Percentiles rank a stretch among this genome's conserved stretches.
Evolutionary conservation across 1,140 invertebrate genomes (phyloP).

Genomic region (Drosophila chauvacae): DNA sequence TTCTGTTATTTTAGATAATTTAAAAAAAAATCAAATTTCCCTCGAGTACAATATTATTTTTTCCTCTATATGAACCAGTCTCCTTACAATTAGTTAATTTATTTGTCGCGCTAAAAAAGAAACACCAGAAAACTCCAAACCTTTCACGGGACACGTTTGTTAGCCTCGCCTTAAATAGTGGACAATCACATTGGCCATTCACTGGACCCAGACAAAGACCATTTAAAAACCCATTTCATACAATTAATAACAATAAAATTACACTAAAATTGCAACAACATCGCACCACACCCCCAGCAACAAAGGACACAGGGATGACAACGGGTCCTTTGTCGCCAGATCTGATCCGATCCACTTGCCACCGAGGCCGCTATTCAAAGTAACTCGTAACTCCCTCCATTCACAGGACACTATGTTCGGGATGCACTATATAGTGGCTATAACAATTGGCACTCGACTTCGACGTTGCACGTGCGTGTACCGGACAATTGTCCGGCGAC

Average conservation of each 20-base stretch:
- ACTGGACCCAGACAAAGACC: constrained; percentile 32
- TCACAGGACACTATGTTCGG: constrained; percentile 37
- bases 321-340: constrained; percentile 48
- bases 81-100: constrained; percentile 24
- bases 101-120: constrained; percentile 21
- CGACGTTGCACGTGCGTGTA: constrained; percentile 65
- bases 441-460: constrained; percentile 70
- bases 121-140: constrained; percentile 5
- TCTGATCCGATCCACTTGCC: constrained; percentile 58
- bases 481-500: constrained; percentile 61
- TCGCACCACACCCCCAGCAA: constrained; percentile 57
- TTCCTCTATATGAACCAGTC: neutral
- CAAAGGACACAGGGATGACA: constrained; percentile 37
- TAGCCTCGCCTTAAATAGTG: constrained; percentile 10
- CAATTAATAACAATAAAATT: constrained; percentile 81
- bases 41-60: neutral
- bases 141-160: constrained; percentile 19
- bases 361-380: constrained; percentile 67
- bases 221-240: constrained; percentile 70
- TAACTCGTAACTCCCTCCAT: constrained; percentile 74
- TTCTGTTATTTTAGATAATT: neutral
- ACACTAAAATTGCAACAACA: constrained; percentile 79
- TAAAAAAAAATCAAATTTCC: neutral
- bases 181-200: constrained; percentile 27
- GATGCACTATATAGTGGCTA: constrained; percentile 11